A percentile compares a stretch with the other conserved stretches of the same genome.
These are phyloP conservation scores for Apodemus agrarius DNA, from an alignment of 2,797 vertebrate genomes.

Conservation along the genomic window DNA sequence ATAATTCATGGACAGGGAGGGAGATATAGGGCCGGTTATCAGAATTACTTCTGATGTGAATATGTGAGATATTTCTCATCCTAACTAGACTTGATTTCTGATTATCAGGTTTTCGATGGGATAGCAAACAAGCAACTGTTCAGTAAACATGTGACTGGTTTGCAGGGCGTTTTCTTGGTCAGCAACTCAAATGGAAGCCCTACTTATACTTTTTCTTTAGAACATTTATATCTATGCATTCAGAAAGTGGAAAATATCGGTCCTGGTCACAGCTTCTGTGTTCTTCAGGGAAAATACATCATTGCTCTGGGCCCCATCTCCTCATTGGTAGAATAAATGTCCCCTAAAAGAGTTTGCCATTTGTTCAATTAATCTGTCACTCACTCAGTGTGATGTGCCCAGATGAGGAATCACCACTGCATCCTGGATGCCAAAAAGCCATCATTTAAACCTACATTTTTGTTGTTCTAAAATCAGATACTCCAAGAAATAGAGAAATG, in stretches of 20 bases:
- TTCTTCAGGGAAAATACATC: neutral
- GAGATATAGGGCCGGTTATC: neutral
- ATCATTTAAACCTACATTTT: conserved; percentile 9
- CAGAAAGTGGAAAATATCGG: neutral
- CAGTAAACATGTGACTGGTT: neutral
- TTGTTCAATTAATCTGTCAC: conserved; percentile 8
- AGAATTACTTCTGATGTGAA: neutral
- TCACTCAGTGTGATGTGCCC: neutral
- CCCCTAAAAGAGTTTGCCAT: neutral
- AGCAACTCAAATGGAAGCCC: neutral
- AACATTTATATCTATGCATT: conserved; percentile 42
- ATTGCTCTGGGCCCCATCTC: conserved; percentile 12
- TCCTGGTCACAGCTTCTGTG: neutral
- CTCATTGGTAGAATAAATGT: conserved; percentile 24
- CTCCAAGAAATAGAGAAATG: conserved; percentile 1
- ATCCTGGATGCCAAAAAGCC: neutral
- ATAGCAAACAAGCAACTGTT: neutral
- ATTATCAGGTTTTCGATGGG: conserved; percentile 16
- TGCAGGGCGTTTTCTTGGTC: neutral
- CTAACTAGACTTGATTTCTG: neutral
- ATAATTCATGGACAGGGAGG: neutral
- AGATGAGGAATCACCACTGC: neutral
- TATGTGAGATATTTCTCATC: neutral
- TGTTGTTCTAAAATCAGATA: conserved; percentile 39
- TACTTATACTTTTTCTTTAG: neutral